Evolutionary conservation across 2,797 vertebrate genomes (phyloP).

Genomic region (Xenopus petersii): DNA sequence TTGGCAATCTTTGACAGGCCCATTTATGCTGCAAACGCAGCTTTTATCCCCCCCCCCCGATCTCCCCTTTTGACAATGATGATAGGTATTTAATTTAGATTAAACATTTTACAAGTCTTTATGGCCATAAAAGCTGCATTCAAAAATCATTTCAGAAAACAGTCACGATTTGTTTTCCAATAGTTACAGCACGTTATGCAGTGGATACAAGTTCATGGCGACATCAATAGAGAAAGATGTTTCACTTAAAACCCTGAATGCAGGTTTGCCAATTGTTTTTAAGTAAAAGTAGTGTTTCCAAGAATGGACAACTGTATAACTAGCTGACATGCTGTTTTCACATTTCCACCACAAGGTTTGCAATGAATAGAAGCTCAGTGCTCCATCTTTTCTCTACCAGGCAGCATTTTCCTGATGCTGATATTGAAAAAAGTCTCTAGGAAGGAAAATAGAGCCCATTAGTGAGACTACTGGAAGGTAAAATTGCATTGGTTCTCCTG

Average conservation of each 20-base stretch:
- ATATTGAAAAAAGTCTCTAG: too few relatives aligned
- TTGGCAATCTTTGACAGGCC: too few relatives aligned
- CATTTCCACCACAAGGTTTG: too few relatives aligned
- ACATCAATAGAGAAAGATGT: constrained; percentile 6
- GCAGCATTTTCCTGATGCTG: too few relatives aligned
- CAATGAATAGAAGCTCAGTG: too few relatives aligned
- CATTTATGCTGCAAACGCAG: too few relatives aligned
- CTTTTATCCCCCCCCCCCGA: too few relatives aligned
- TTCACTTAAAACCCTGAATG: neutral
- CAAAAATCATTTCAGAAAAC: constrained; percentile 27
- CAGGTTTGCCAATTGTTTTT: neutral
- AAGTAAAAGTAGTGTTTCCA: constrained; percentile 4
- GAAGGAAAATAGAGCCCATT: too few relatives aligned
- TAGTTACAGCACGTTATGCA: constrained; percentile 1
- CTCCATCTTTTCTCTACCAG: too few relatives aligned
- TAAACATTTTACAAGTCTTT: constrained; percentile 9
- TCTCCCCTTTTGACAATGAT: constrained; percentile 10
- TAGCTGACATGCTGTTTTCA: too few relatives aligned
- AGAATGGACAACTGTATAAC: neutral
- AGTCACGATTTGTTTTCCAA: constrained; percentile 8
- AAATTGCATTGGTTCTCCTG: too few relatives aligned
- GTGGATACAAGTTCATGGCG: neutral
- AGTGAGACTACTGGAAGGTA: too few relatives aligned
- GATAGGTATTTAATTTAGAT: constrained; percentile 18
- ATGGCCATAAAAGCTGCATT: constrained; percentile 26